Evolutionary conservation across 2,888 invertebrate species (phyloP), one percentile per base, ranked within the genome.

Genomic region (Drosophila helvetica): DNA sequence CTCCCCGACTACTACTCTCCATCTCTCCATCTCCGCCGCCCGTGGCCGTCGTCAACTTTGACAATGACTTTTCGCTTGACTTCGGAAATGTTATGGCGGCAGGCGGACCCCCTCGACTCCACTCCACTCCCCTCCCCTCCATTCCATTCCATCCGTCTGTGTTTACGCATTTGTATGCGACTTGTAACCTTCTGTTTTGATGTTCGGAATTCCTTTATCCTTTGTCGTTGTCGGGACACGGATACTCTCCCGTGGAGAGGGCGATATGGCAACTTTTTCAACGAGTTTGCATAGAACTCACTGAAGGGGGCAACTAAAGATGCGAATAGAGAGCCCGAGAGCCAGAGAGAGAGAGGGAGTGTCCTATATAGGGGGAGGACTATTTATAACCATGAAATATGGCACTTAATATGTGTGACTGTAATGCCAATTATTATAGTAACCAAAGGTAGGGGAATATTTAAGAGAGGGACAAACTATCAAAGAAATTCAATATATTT

Each of bases 61-160:
- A 80, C 84, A 84, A 83, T 86, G 88, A 83, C 86, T 86, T 78
- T 77, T 85, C 77, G 88, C 68, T 78, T 72, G 83, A 75, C 75
- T 86, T 78, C 74, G 68, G 75, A 71, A 78, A 71, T 78, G 74
- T 74, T 82, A 78, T 68, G 80, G 65, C 64, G 43, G 48, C 38
- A 10, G 30, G 43, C 52, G 25, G 25, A 7, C 52, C 1, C 30
- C 30, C 8, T 8, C 0, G 8, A 33, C 30, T 51, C 12, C 30
- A 43, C 18, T 25, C 10, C 18, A 1, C 5, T 1, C 6, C 6
- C 1, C 27, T 27, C 30, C 33, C 33, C 15, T 33, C 18, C 51
- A 30, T 17, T 7, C 12, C 38, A 0, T 3, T 0, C 7, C 9
- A 3, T 45, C 25, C 58, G 63, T 54, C 62, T 61, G 67, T 78